These are phyloP conservation scores for Amphibalanus amphitrite DNA, from an alignment of 1,140 invertebrate genomes.

Conservation along the genomic window DNA sequence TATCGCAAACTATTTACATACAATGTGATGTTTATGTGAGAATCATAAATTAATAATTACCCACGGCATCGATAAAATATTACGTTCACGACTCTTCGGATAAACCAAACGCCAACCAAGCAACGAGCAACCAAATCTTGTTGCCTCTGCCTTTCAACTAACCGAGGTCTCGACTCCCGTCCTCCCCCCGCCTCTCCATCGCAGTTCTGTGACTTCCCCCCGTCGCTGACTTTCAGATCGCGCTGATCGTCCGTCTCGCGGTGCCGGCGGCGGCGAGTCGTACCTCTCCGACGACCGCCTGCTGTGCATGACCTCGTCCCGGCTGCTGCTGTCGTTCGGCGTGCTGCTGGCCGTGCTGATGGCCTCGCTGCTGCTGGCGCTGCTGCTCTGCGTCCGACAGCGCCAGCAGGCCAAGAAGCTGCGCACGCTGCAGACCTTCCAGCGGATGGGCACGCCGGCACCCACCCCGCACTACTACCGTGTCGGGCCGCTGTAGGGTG, in stretches of 20 bases:
- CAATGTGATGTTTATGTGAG: constrained; percentile 14
- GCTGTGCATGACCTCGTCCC: constrained; percentile 50
- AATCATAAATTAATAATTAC: background rate
- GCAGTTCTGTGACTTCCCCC: background rate
- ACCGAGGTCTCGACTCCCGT: background rate
- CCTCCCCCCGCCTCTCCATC: background rate
- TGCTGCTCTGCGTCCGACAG: constrained; percentile 39
- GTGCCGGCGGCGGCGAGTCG: background rate
- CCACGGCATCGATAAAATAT: background rate
- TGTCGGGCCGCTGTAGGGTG: background rate
- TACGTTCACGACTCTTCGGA: no score
- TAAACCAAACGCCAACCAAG: background rate
- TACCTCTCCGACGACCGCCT: constrained; percentile 31
- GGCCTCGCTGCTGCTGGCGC: constrained; percentile 42
- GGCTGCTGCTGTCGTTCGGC: constrained; percentile 48
- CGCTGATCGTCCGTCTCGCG: background rate
- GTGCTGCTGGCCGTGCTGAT: constrained; percentile 45
- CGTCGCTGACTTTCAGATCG: background rate
- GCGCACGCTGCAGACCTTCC: background rate
- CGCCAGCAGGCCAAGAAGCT: background rate
- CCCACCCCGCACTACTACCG: background rate
- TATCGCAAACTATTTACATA: constrained; percentile 15
- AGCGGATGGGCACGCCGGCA: background rate
- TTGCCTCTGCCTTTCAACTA: no score
- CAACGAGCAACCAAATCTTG: background rate